Conservation (phyloP, 2,888 invertebrate species). For the Lymantria monacha region DNA sequence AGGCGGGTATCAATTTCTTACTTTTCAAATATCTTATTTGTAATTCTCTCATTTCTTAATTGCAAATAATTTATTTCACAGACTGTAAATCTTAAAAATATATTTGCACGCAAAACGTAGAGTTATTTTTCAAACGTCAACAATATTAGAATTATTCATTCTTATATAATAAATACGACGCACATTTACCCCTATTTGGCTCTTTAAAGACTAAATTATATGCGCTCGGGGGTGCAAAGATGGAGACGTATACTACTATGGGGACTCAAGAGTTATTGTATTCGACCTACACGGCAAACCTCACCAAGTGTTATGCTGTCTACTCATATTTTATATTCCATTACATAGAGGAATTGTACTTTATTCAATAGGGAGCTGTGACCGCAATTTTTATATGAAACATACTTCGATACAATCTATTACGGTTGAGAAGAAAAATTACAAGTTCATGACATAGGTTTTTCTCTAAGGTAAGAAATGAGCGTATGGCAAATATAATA, state of each 20-base stretch:
- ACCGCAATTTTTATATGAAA: constrained; percentile 41
- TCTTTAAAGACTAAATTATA: constrained; percentile 77
- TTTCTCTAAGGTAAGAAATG: constrained; percentile 21
- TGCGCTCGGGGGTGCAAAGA: constrained; percentile 69
- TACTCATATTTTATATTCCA: constrained; percentile 70
- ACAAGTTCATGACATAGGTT: constrained; percentile 54
- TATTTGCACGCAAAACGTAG: constrained; percentile 11
- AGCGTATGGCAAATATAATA: too few species aligned
- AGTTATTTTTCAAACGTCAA: constrained; percentile 33
- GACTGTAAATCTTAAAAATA: too few species aligned
- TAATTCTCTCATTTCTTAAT: too few species aligned
- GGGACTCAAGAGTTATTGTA: constrained; percentile 69
- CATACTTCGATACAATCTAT: constrained; percentile 53
- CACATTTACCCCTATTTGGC: constrained; percentile 69
- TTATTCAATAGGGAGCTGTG: constrained; percentile 51
- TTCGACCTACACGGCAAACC: constrained; percentile 50
- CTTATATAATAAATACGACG: constrained; percentile 63
- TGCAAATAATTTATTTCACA: too few species aligned
- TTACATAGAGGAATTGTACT: constrained; percentile 52
- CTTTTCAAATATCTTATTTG: too few species aligned
- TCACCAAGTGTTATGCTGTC: constrained; percentile 44
- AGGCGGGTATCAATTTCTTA: too few species aligned
- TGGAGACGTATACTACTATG: constrained; percentile 74
- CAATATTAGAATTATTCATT: constrained; percentile 48
- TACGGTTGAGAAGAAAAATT: constrained; percentile 49